These are phyloP conservation scores for Drosophila watanabei DNA, from an alignment of 1,140 invertebrate species.

Conservation along the genomic window DNA sequence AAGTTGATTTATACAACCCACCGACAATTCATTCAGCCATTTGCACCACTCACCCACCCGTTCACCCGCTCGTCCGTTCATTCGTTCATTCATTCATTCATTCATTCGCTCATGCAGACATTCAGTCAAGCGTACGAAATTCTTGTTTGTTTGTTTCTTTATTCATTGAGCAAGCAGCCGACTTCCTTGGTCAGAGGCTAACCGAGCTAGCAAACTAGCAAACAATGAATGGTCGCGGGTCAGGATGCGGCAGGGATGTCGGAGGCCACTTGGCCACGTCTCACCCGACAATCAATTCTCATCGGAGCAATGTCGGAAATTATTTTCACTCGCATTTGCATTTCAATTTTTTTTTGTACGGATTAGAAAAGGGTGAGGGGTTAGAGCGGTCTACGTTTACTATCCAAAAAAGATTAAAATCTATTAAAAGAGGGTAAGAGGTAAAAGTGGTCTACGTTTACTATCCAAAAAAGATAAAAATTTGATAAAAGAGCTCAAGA, in stretches of 20 bases:
- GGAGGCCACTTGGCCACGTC: slow-evolving; percentile 48
- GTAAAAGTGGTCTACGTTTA: neutral
- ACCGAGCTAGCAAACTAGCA: slow-evolving; percentile 67
- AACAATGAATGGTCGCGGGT: slow-evolving; percentile 54
- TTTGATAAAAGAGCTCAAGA: no score
- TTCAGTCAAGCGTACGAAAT: slow-evolving; percentile 79
- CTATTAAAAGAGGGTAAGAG: neutral
- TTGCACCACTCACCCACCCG: slow-evolving; percentile 57
- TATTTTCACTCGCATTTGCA: slow-evolving; percentile 41
- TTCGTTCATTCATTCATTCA: slow-evolving; percentile 33
- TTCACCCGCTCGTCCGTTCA: slow-evolving; percentile 21
- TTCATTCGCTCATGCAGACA: slow-evolving; percentile 64
- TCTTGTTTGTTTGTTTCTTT: slow-evolving; percentile 83
- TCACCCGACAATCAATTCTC: slow-evolving; percentile 45
- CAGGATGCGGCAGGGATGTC: slow-evolving; percentile 8
- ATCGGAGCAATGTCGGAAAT: slow-evolving; percentile 31
- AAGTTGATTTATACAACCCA: slow-evolving; percentile 83
- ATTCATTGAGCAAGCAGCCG: slow-evolving; percentile 69
- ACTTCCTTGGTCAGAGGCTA: slow-evolving; percentile 48
- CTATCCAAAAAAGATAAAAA: neutral
- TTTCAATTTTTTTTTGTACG: slow-evolving; percentile 17
- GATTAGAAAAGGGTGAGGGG: neutral
- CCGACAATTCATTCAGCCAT: slow-evolving; percentile 82
- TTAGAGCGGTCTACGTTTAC: neutral
- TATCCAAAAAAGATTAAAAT: neutral